A percentile compares a stretch with the other conserved stretches of the same genome.
Conservation (phyloP, 2,797 vertebrate genomes). For the Sibirionetta formosa region DNA sequence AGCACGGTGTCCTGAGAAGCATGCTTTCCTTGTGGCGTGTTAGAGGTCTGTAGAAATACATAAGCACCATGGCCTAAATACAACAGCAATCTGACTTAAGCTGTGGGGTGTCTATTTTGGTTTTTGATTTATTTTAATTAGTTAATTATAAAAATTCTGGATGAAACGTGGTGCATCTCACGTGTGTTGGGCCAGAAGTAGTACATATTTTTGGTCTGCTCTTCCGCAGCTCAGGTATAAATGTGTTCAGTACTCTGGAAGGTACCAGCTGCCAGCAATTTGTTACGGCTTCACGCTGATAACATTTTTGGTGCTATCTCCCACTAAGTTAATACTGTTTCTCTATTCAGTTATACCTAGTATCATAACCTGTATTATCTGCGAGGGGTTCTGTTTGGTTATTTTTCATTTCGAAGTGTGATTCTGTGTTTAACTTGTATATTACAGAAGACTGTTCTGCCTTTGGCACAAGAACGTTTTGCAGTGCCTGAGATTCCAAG, state of each 20-base stretch:
- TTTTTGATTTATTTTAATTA: neutral
- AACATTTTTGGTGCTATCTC: neutral
- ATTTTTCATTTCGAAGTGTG: neutral
- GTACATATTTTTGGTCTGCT: neutral
- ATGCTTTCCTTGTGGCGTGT: accelerated
- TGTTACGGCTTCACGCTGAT: neutral
- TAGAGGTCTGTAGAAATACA: neutral
- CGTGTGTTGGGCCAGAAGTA: neutral
- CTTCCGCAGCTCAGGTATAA: neutral
- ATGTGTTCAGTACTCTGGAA: neutral
- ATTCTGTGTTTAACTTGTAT: neutral
- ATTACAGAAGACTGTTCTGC: no score
- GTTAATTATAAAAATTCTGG: neutral
- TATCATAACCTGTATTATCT: neutral
- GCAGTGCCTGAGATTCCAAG: neutral
- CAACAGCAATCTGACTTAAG: neutral
- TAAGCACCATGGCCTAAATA: neutral
- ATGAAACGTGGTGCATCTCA: neutral
- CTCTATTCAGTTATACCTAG: neutral
- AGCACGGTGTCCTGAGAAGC: neutral
- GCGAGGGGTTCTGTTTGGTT: no score
- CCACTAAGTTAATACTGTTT: neutral
- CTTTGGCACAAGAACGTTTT: neutral
- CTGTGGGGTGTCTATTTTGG: no score
- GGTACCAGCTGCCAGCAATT: neutral